These are phyloP conservation scores for Plectropomus leopardus DNA, from an alignment of 2,113 vertebrate genomes.

Conservation along the genomic window DNA sequence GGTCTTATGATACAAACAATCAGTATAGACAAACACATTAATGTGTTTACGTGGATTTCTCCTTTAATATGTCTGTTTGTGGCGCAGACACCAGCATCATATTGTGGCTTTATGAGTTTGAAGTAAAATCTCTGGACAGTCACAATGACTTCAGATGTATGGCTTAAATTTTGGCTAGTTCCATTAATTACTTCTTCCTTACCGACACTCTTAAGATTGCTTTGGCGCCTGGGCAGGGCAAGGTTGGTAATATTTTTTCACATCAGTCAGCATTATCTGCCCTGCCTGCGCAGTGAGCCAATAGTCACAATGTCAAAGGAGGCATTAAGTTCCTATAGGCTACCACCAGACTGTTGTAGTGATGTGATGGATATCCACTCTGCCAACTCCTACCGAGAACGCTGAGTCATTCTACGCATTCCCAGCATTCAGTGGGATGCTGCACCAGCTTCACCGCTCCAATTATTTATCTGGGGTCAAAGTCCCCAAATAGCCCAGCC, in stretches of 20 bases:
- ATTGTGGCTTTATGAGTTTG: not conserved
- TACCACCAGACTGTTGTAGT: conserved; percentile 3
- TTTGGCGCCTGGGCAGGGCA: conserved; percentile 30
- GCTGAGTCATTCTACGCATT: conserved; percentile 76
- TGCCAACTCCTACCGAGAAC: conserved; percentile 56
- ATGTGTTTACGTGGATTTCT: not conserved
- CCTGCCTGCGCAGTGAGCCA: conserved; percentile 31
- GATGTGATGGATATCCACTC: conserved; percentile 60
- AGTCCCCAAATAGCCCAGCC: conserved; percentile 46
- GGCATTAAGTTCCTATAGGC: conserved; percentile 41
- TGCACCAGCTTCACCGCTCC: conserved; percentile 21
- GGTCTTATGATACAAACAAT: not conserved
- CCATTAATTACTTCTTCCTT: conserved; percentile 30
- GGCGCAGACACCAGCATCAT: not conserved
- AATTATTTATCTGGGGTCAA: conserved; percentile 60
- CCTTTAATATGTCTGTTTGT: not conserved
- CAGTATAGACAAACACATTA: not conserved
- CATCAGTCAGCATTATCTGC: conserved; percentile 49
- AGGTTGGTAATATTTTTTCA: conserved; percentile 22
- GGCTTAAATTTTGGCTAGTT: conserved; percentile 9
- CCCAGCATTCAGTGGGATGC: conserved; percentile 55
- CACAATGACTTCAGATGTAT: not conserved
- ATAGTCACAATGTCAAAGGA: conserved; percentile 37
- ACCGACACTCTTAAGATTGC: not conserved
- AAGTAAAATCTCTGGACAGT: not conserved